Base-by-base conservation (phyloP, 1,140 invertebrate genomes). In the Danaus plexippus region DNA sequence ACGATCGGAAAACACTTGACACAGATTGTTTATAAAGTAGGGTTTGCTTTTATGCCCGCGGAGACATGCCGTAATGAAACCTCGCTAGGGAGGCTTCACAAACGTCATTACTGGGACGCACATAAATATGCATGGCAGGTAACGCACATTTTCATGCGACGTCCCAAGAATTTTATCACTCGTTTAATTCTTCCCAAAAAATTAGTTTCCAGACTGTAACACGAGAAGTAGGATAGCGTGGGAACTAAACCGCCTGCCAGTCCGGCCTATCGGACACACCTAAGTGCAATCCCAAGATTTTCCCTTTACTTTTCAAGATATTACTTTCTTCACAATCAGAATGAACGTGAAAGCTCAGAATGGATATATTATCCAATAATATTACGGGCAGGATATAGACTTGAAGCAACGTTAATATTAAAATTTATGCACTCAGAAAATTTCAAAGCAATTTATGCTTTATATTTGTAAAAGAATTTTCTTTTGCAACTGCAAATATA, bases 91-190 rank as follows among this genome's bases (percentile, higher is more conserved):
- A 67, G 77, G 78, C 73, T 79, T 78, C 64, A 75, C 81, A 83
- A 83, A 84, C 81, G 79, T 86, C 81, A 86, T 86, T 86, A 86
- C 80, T 74, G 69, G 68, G 77, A 62, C 75, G 80, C 78, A 74
- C 81, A 87, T 87, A 84, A 85, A 81, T 87, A 87, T 87, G 84
- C 84, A 85, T 82, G 84, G 73, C 84, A 84, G 84, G 84, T 87
- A 80, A 84, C 81, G 80, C 76, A 84, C 80, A 85, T 87, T 87
- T 87, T 85, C 84, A 82, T 84, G 80, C 80, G 80, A 87, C 81
- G 80, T 84, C 80, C 76, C 77, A 79, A 83, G 84, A 85, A 85
- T 87, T 85, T 87, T 87, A 87, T 87, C 84, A 75, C 71, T 79
- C 77, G 79, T 83, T 85, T 87, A 87, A 87, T 87, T 87, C 78